These are phyloP conservation scores for Hesperophylax magnus DNA, from an alignment of 1,140 invertebrate genomes.

Conservation along the genomic window DNA sequence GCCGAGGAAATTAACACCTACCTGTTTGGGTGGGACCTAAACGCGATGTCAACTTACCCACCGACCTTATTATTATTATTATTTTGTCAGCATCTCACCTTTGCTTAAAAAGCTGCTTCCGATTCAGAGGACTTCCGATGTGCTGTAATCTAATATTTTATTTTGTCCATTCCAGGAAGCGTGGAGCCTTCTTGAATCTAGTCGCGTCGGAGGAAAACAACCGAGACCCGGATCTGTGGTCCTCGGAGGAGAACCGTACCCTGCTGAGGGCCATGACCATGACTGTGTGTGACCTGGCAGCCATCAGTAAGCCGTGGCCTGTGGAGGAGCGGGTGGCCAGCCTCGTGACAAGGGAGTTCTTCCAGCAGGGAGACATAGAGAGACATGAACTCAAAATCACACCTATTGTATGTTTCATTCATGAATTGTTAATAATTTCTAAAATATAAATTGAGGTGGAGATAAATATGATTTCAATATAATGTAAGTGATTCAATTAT, in stretches of 20 bases:
- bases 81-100: too few species aligned
- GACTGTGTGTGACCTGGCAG: conserved; percentile 96
- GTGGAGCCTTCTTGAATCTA: conserved; percentile 85
- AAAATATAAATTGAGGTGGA: too few species aligned
- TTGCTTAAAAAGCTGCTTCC: too few species aligned
- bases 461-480: too few species aligned
- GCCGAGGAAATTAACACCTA: too few species aligned
- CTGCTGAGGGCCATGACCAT: conserved; percentile 93
- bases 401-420: conserved; percentile 80
- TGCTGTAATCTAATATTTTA: background rate
- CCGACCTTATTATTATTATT: too few species aligned
- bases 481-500: too few species aligned
- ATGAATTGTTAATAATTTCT: too few species aligned
- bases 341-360: conserved; percentile 95
- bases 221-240: conserved; percentile 73
- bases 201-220: conserved; percentile 71
- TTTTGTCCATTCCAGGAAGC: conserved; percentile 74
- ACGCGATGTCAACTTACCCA: too few species aligned
- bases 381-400: conserved; percentile 87
- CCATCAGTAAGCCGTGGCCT: conserved; percentile 97
- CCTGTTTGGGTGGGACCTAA: too few species aligned
- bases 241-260: conserved; percentile 81
- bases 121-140: too few species aligned
- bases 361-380: conserved; percentile 95
- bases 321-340: conserved; percentile 93